Evolutionary conservation across 2,888 invertebrate genomes (phyloP), one percentile per base, ranked within the genome.

Genomic region (Meliscaeva auricollis): DNA sequence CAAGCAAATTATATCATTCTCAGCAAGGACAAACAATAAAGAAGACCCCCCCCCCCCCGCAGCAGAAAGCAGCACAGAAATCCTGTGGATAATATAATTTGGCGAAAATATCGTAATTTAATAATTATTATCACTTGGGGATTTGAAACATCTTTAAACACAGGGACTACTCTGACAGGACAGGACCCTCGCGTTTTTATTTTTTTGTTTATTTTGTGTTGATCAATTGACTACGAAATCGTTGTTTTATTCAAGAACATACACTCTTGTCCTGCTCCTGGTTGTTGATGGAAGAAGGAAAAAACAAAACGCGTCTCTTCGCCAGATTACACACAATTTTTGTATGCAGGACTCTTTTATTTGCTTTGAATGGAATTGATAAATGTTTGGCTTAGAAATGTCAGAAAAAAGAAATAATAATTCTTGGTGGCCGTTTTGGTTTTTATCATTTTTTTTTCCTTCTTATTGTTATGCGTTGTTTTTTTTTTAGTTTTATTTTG

Each of bases 301-400:
- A 38, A n/a, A 35, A 50, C 50, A 26, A 3, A 50, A 41, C 35
- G 38, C 50, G 35, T 50, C 50, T 66, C 11, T 50, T 4, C 2
- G 32, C 17, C n/a, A 22, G 48, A 66, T 50, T 30, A 50, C 9
- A 46, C 15, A 20, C 13, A 2, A 7, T 38, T 26, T 17, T 11
- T 50, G 13, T 60, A 4, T 7, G 7, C 17, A 15, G 11, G n/a
- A n/a, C n/a, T 17, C 30, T 32, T 26, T 38, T 38, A 38, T 48
- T 15, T 15, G 8, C 41, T 30, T 41, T 46, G 11, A 30, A 9
- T 32, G 3, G 35, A 48, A 35, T 41, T 73, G 79, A 73, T 66
- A 58, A 79, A 66, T 68, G 58, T 70, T 76, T 58, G 44, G 44
- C 76, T 50, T 58, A 72, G 70, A 41, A 44, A 64, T 76, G 41